Evolutionary conservation across 2,888 invertebrate species (phyloP).

Genomic region (Cryptophagus acutangulus): DNA sequence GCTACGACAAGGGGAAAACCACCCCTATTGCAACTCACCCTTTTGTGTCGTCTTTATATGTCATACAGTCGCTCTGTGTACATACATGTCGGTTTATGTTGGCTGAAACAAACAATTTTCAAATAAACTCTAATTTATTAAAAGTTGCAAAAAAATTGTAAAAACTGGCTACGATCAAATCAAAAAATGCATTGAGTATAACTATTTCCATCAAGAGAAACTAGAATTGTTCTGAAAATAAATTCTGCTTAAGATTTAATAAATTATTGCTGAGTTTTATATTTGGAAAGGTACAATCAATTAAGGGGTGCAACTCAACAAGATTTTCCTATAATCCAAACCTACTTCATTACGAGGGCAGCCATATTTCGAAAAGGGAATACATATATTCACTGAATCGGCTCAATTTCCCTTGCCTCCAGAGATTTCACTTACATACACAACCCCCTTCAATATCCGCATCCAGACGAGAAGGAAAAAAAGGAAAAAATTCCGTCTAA

Average conservation of each 20-base stretch:
- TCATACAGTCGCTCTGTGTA: constrained; percentile 5
- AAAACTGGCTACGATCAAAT: background rate
- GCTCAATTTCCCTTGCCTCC: constrained; percentile 4
- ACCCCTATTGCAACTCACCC: constrained; percentile 7
- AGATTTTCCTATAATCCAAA: constrained; percentile 3
- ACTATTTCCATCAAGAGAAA: background rate
- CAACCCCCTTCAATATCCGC: constrained; percentile 3
- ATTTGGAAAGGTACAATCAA: background rate
- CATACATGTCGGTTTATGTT: background rate
- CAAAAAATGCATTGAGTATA: background rate
- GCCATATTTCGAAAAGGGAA: constrained; percentile 1
- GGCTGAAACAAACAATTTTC: background rate
- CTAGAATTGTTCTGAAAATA: background rate
- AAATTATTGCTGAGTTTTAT: constrained; percentile 3
- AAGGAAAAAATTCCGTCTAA: background rate
- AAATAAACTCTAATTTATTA: background rate
- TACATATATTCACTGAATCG: background rate
- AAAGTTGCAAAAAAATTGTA: too few relatives aligned
- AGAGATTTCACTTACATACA: constrained; percentile 3
- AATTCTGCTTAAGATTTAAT: background rate
- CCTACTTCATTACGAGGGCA: constrained; percentile 3
- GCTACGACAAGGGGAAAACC: constrained; percentile 26
- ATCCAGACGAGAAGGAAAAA: background rate
- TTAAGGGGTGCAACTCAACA: constrained; percentile 3
- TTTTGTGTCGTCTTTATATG: constrained; percentile 3